phyloP scores from a whole-genome alignment of 2,888 invertebrate species.

The Tricholauxania praeusta region DNA sequence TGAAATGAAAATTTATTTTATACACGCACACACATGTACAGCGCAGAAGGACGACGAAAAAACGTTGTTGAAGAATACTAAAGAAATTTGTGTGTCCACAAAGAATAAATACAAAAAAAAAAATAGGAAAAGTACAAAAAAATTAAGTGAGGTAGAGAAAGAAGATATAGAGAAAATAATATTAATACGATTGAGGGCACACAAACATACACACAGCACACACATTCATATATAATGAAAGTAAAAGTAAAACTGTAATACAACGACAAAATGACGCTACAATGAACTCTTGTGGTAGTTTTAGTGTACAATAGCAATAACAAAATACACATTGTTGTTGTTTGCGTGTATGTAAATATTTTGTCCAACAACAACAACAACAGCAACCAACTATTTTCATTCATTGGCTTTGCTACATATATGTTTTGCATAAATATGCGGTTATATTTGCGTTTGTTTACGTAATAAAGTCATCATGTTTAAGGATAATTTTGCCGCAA shows the following conservation, averaged over 20 bases:
- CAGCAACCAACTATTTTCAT: background rate
- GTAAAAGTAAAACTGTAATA: too few species aligned
- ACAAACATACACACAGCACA: too few species aligned
- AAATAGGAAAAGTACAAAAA: too few species aligned
- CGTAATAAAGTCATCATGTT: too few species aligned
- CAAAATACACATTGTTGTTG: background rate
- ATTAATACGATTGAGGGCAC: too few species aligned
- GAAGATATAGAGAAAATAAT: too few species aligned
- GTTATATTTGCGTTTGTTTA: conserved; percentile 10
- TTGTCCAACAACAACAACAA: background rate
- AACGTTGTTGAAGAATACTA: too few species aligned
- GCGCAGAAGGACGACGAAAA: too few species aligned
- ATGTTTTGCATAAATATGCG: conserved; percentile 23
- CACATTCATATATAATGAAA: too few species aligned
- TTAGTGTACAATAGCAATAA: background rate
- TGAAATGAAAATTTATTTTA: conserved; percentile 20
- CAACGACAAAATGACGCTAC: background rate
- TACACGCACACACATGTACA: background rate
- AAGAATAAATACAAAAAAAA: too few species aligned
- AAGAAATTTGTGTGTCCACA: too few species aligned
- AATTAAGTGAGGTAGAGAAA: too few species aligned
- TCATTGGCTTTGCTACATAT: background rate
- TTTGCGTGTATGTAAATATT: background rate
- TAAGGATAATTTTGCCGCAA: conserved; percentile 6
- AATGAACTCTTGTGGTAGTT: background rate